Evolutionary conservation across 2,888 invertebrate species (phyloP).

Genomic region (Drosophila histrio): DNA sequence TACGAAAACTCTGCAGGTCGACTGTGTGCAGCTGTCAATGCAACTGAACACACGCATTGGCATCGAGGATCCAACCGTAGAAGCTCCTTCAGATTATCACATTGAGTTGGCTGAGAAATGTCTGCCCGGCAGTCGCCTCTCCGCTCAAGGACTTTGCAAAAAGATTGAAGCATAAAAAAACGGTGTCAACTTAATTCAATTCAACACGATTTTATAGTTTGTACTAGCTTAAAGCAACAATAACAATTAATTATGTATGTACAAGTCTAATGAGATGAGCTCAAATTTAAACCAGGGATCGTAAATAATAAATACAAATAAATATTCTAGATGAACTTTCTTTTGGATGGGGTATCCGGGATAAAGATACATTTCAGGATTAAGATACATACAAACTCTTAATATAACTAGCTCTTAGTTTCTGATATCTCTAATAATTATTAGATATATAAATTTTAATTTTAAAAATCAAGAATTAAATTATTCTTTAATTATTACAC

Average conservation of each 20-base stretch:
- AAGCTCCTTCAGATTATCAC: slow-evolving; percentile 59
- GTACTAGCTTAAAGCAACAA: slow-evolving; percentile 34
- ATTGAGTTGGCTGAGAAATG: slow-evolving; percentile 70
- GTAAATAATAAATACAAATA: too few relatives aligned
- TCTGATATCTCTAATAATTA: too few relatives aligned
- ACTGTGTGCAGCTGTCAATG: slow-evolving; percentile 85
- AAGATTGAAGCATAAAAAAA: slow-evolving; percentile 21
- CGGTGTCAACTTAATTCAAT: not conserved
- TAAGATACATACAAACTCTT: too few relatives aligned
- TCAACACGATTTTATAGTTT: slow-evolving; percentile 7
- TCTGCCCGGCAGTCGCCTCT: slow-evolving; percentile 71
- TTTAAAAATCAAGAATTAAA: too few relatives aligned
- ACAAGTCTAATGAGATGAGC: slow-evolving; percentile 19
- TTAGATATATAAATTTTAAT: too few relatives aligned
- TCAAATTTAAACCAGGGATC: too few relatives aligned
- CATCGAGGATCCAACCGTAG: not conserved
- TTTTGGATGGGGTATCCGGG: too few relatives aligned
- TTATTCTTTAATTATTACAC: too few relatives aligned
- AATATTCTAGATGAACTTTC: too few relatives aligned
- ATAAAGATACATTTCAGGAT: too few relatives aligned
- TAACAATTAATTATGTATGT: slow-evolving; percentile 22
- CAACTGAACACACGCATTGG: slow-evolving; percentile 81
- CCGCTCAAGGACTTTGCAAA: slow-evolving; percentile 74
- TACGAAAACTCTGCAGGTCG: slow-evolving; percentile 86
- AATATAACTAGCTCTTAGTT: too few relatives aligned